Conservation (phyloP, 92 coral and sea anemone species). For the Nematostella vectensis region DNA sequence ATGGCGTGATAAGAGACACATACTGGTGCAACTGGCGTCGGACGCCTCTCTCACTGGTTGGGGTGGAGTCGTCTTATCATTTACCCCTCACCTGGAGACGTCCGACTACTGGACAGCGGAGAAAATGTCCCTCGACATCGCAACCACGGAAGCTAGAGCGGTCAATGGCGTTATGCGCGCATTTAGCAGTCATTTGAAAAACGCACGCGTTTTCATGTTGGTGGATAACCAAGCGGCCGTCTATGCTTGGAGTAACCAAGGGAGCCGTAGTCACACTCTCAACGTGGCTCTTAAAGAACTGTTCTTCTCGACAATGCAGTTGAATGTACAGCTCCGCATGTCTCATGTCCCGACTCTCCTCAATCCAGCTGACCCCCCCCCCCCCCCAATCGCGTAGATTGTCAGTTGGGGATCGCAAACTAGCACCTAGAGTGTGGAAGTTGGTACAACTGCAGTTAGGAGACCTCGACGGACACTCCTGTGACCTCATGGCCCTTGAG, state of each 20-base stretch:
- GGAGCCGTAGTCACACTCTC: slow-evolving; percentile 24
- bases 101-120: slow-evolving; percentile 36
- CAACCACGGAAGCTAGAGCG: slow-evolving; percentile 27
- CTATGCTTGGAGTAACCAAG: slow-evolving; percentile 31
- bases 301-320: slow-evolving; percentile 17
- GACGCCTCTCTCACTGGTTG: slow-evolving; percentile 63
- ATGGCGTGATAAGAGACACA: slow-evolving; percentile 32
- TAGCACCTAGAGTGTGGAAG: slow-evolving; percentile 15
- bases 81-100: background rate
- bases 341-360: slow-evolving; percentile 6
- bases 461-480: slow-evolving; percentile 28
- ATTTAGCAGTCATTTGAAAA: slow-evolving; percentile 1
- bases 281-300: slow-evolving; percentile 17
- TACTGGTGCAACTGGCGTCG: slow-evolving; percentile 24
- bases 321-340: slow-evolving; percentile 19
- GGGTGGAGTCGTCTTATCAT: slow-evolving; percentile 27
- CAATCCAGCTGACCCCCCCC: slow-evolving; percentile 34
- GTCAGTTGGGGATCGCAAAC: slow-evolving; percentile 14
- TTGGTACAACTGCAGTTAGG: slow-evolving; percentile 17
- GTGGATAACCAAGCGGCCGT: slow-evolving; percentile 42
- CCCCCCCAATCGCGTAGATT: slow-evolving; percentile 40
- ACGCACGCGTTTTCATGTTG: slow-evolving; percentile 27
- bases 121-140: slow-evolving; percentile 21
- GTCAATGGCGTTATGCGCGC: slow-evolving; percentile 19
- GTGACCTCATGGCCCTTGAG: slow-evolving; percentile 39